These are phyloP conservation scores for Ariolimax columbianus DNA, from an alignment of 2,888 invertebrate genomes.

Conservation along the genomic window DNA sequence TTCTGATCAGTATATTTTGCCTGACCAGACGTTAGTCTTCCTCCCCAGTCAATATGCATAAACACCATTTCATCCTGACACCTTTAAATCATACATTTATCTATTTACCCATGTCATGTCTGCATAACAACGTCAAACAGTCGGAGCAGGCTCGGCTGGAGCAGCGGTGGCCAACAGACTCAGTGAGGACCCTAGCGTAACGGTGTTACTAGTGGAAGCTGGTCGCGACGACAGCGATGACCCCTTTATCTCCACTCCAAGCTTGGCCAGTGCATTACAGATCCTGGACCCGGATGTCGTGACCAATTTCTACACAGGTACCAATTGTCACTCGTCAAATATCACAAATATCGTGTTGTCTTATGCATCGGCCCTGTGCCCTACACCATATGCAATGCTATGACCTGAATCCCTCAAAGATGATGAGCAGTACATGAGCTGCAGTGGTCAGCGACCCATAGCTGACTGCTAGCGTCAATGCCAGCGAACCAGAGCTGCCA, in stretches of 20 bases:
- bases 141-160: conserved; percentile 80
- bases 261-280: not conserved
- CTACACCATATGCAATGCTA: too few relatives aligned
- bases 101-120: not conserved
- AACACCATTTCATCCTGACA: too few relatives aligned
- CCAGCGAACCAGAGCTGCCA: too few relatives aligned
- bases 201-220: conserved; percentile 77
- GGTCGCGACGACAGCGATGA: conserved; percentile 75
- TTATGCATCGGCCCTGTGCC: too few relatives aligned
- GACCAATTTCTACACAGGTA: conserved; percentile 14
- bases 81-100: not conserved
- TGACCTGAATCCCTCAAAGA: too few relatives aligned
- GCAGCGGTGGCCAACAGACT: conserved; percentile 79
- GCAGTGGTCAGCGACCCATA: too few relatives aligned
- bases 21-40: too few relatives aligned
- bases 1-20: too few relatives aligned
- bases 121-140: conserved; percentile 45
- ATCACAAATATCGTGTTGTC: not conserved
- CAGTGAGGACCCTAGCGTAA: conserved; percentile 72
- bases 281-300: not conserved
- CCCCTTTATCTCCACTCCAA: conserved; percentile 16
- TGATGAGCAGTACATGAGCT: too few relatives aligned
- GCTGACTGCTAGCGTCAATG: too few relatives aligned
- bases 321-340: not conserved
- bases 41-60: too few relatives aligned